Percentiles rank a stretch among this genome's conserved stretches.
phyloP scores from a whole-genome alignment of 1,140 invertebrate species.

The Leptopilina boulardi region DNA sequence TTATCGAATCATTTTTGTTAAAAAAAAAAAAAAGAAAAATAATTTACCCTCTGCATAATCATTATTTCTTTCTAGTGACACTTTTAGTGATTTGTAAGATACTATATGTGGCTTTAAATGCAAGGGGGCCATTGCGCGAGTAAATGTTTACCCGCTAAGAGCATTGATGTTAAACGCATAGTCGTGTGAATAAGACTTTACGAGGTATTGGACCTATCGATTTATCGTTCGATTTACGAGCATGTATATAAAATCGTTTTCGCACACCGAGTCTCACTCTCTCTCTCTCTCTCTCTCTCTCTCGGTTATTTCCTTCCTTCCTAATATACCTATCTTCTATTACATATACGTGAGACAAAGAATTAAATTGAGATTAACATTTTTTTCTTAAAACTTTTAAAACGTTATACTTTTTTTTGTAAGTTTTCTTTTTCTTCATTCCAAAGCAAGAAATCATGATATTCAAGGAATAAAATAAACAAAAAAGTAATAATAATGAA shows the following conservation, averaged over 20 bases:
- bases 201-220: constrained; percentile 56
- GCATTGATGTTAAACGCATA: constrained; percentile 30
- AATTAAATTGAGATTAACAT: too few species aligned
- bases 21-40: not conserved
- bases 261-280: constrained; percentile 45
- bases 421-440: too few species aligned
- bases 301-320: too few species aligned
- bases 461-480: too few species aligned
- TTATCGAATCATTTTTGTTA: not conserved
- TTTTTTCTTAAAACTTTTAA: too few species aligned
- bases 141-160: not conserved
- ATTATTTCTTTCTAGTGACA: not conserved
- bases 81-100: not conserved
- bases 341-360: too few species aligned
- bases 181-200: constrained; percentile 48
- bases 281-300: too few species aligned
- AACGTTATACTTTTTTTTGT: too few species aligned
- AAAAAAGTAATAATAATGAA: too few species aligned
- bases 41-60: not conserved
- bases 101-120: not conserved
- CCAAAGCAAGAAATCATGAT: too few species aligned
- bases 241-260: constrained; percentile 54
- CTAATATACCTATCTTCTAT: too few species aligned
- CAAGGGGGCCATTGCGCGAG: not conserved
- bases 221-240: constrained; percentile 67